A percentile compares a stretch with the other conserved stretches of the same genome.
Conservation (phyloP, 2,888 invertebrate genomes). For the Eupeodes latifasciatus region DNA sequence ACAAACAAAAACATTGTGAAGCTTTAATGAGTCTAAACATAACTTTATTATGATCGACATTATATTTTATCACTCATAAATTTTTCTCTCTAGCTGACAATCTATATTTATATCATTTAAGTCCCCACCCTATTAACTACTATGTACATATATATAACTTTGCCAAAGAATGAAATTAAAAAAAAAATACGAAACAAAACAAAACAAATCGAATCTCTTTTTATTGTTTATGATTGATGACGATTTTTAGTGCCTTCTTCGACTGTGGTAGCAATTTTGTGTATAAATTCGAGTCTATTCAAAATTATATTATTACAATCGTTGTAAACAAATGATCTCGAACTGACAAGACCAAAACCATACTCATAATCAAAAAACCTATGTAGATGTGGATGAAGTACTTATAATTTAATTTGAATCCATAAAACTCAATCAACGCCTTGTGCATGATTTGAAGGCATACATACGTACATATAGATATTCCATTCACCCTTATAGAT, state of each 20-base stretch:
- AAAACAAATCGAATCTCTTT: slow-evolving; percentile 4
- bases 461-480: background rate
- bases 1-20: background rate
- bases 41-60: background rate
- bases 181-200: background rate
- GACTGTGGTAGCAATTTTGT: background rate
- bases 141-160: background rate
- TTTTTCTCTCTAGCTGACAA: background rate
- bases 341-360: slow-evolving; percentile 1
- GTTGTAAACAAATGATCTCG: slow-evolving; percentile 13
- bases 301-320: background rate
- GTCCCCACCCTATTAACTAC: no score
- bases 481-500: slow-evolving; percentile 4
- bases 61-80: slow-evolving; percentile 1
- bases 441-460: slow-evolving; percentile 29
- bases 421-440: slow-evolving; percentile 71
- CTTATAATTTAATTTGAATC: slow-evolving; percentile 52
- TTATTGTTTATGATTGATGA: background rate
- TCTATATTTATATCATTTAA: background rate
- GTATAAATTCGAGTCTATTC: background rate
- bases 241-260: background rate
- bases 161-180: background rate
- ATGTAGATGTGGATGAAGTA: slow-evolving; percentile 35
- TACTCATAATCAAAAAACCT: slow-evolving; percentile 15
- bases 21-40: background rate